Percentiles rank a stretch among this genome's conserved stretches.
Conservation (phyloP, 2,797 vertebrate genomes). For the Sitta carolinensis region DNA sequence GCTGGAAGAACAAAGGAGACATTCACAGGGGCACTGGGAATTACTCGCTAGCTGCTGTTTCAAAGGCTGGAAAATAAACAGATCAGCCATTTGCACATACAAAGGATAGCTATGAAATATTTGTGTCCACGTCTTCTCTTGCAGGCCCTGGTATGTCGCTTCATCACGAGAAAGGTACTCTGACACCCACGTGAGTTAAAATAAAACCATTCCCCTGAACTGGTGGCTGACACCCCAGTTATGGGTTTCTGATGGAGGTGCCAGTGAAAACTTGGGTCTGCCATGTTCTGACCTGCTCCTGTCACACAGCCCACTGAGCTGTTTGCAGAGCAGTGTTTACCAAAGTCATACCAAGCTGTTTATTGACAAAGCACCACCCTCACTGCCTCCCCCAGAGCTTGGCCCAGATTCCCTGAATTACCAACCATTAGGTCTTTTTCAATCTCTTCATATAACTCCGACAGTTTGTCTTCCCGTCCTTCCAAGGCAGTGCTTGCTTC, state of each 20-base stretch:
- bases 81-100: neutral
- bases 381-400: neutral
- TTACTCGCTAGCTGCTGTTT: constrained; percentile 7
- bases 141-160: neutral
- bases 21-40: neutral
- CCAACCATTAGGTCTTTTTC: constrained; percentile 87
- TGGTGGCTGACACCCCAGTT: neutral
- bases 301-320: constrained; percentile 9
- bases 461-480: constrained; percentile 81
- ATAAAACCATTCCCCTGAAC: constrained; percentile 22
- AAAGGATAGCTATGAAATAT: constrained; percentile 11
- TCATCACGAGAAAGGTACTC: neutral
- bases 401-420: constrained; percentile 24
- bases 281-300: neutral
- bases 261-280: constrained; percentile 4
- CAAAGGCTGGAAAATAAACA: constrained; percentile 11
- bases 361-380: constrained; percentile 44
- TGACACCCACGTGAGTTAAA: constrained; percentile 10
- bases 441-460: constrained; percentile 87
- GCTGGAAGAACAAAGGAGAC: constrained; percentile 10
- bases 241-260: neutral
- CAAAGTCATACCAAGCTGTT: constrained; percentile 1
- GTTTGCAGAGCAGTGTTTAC: constrained; percentile 12
- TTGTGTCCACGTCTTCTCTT: neutral
- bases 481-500: constrained; percentile 83